These are phyloP conservation scores for Tromatobia lineatoria DNA, from an alignment of 2,888 invertebrate species.

Conservation along the genomic window DNA sequence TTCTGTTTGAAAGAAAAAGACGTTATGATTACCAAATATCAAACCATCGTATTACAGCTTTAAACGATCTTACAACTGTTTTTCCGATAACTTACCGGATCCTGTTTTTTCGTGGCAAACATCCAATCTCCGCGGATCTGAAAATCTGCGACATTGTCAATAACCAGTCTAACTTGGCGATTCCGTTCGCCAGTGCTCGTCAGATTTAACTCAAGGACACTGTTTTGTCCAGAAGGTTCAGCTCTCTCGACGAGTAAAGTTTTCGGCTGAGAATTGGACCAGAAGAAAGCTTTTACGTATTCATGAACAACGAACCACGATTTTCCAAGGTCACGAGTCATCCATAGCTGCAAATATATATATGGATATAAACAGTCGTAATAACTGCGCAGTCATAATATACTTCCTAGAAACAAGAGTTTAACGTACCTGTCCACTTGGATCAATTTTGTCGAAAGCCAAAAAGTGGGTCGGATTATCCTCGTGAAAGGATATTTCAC, in stretches of 20 bases:
- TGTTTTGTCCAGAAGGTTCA: slow-evolving; percentile 88
- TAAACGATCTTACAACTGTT: not conserved
- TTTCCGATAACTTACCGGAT: slow-evolving; percentile 85
- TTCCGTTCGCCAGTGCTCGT: slow-evolving; percentile 68
- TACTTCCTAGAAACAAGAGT: slow-evolving; percentile 6
- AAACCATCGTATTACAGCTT: not conserved
- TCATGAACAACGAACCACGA: slow-evolving; percentile 90
- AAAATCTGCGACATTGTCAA: slow-evolving; percentile 92
- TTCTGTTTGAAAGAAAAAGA: slow-evolving; percentile 60
- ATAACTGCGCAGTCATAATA: slow-evolving; percentile 2
- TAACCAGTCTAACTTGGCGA: slow-evolving; percentile 85
- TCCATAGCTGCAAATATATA: slow-evolving; percentile 88
- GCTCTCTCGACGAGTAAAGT: slow-evolving; percentile 90
- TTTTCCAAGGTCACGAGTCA: slow-evolving; percentile 91
- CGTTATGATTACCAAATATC: slow-evolving; percentile 54
- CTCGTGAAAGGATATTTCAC: slow-evolving; percentile 92
- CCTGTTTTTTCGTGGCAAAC: slow-evolving; percentile 91
- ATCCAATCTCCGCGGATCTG: slow-evolving; percentile 94
- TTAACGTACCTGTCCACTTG: slow-evolving; percentile 87
- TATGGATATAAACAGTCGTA: not conserved
- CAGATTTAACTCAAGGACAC: slow-evolving; percentile 85
- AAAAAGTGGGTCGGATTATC: slow-evolving; percentile 90
- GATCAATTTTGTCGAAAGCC: slow-evolving; percentile 91
- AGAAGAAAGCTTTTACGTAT: slow-evolving; percentile 92
- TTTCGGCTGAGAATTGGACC: slow-evolving; percentile 86